Conservation (phyloP, 2,888 invertebrate genomes). For the Clanis bilineata region DNA sequence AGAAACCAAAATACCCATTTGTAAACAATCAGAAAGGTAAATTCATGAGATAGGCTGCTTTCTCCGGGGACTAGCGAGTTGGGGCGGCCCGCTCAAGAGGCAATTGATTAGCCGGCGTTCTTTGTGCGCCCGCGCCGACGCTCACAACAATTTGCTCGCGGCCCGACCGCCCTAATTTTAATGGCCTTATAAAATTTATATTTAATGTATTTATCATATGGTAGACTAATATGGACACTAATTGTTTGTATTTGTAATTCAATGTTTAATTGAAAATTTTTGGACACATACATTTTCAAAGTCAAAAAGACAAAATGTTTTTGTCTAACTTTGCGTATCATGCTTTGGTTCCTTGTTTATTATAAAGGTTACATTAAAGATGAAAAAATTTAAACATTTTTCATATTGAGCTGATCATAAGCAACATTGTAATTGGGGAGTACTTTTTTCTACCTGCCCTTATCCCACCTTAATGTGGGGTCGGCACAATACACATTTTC, state of each 20-base stretch:
- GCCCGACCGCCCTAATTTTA: conserved; percentile 81
- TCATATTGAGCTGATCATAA: no score
- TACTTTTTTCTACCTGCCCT: no score
- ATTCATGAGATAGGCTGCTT: conserved; percentile 24
- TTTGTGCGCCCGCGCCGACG: conserved; percentile 73
- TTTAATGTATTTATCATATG: conserved; percentile 79
- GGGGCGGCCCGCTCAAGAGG: conserved; percentile 52
- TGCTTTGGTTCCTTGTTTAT: no score
- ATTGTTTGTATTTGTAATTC: not conserved
- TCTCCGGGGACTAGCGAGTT: conserved; percentile 29
- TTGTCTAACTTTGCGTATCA: no score
- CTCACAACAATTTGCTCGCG: conserved; percentile 79
- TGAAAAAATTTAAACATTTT: no score
- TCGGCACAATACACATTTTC: no score
- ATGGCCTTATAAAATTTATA: conserved; percentile 81
- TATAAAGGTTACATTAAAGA: no score
- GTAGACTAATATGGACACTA: conserved; percentile 48
- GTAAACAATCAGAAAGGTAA: not conserved
- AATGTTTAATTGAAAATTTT: no score
- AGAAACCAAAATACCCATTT: not conserved
- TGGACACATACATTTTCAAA: no score
- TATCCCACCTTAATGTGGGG: no score
- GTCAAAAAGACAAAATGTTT: no score
- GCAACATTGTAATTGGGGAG: no score
- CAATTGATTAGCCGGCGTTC: conserved; percentile 78